Base-by-base conservation (phyloP, 2,797 vertebrate species). In the Selene dorsalis region DNA sequence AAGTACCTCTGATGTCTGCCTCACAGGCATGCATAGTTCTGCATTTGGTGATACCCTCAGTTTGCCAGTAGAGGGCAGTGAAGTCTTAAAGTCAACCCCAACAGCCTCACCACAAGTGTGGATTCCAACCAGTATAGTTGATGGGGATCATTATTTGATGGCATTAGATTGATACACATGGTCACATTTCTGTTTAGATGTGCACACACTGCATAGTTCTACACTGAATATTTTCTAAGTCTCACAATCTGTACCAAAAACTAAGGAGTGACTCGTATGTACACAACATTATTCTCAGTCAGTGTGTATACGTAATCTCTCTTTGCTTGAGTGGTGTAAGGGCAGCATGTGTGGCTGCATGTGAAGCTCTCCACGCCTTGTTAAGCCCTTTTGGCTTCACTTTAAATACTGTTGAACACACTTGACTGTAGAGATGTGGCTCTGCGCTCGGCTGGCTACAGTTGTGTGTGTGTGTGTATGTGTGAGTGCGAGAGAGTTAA, bases 41-140 rank as follows among this genome's bases (percentile, higher is more conserved):
- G 10, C 7, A 17, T 17, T 38, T 63, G 11, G 35, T 50, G 75
- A 38, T 72, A 66, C 2, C 32, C 26, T 47, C 26, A 7, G 16
- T 50, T 78, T 69, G 11, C 85, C 93, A 84, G 72, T 43, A 91
- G 93, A 71, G 84, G 88, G 90, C 86, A 89, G 65, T 83, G 20
- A 87, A 43, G 43, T 39, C 39, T 45, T 41, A 17, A 67, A 53
- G 52, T 69, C 20, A 39, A 14, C 17, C 45, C 18, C 14, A 47
- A 14, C 8, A 56, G 22, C 18, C 0, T 9, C 35, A 70, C 3
- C 5, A 60, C 5, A 80, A 48, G 50, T 18, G 50, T 50, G 28
- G 45, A 65, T 58, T 75, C 68, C 22, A 71, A 47, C 26, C n/a
- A 63, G 24, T 32, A 62, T 2, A 52, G 7, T 11, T 79, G 16